Evolutionary conservation across 2,113 vertebrate genomes (phyloP).

Genomic region (Sula dactylatra): DNA sequence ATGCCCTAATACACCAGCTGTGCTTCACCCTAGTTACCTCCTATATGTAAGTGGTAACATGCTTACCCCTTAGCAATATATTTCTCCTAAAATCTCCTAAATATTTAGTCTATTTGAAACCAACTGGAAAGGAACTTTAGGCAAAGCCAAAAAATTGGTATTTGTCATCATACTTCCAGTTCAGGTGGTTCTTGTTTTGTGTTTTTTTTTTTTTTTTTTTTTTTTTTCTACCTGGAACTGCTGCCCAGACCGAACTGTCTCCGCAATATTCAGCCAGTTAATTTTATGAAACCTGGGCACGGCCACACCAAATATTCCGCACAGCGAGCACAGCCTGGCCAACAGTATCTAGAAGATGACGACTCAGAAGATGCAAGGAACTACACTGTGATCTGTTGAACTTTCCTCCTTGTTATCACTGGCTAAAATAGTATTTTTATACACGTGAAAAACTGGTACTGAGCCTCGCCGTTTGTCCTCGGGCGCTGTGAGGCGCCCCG

Average conservation of each 20-base stretch:
- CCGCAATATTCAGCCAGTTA: not conserved
- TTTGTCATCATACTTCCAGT: not conserved
- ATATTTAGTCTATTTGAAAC: not conserved
- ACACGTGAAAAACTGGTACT: fast-evolving
- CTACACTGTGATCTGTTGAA: fast-evolving
- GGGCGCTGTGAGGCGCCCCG: fast-evolving
- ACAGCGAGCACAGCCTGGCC: too few relatives aligned
- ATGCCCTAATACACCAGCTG: not conserved
- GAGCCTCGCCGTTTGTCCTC: not conserved
- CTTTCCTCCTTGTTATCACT: not conserved
- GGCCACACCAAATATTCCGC: too few relatives aligned
- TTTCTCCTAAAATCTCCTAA: not conserved
- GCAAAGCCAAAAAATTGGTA: fast-evolving
- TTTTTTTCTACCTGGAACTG: too few relatives aligned
- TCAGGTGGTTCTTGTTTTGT: fast-evolving
- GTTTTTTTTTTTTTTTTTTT: too few relatives aligned
- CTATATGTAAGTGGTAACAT: fast-evolving
- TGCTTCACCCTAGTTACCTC: not conserved
- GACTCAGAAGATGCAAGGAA: not conserved
- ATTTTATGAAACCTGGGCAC: not conserved
- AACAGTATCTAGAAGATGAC: fast-evolving
- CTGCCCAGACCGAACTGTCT: not conserved
- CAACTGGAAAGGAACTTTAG: not conserved
- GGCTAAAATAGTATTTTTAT: fast-evolving
- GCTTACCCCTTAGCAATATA: fast-evolving